Base-by-base conservation (phyloP, 64 coral and sea anemone genomes). In the Actinia equina region DNA sequence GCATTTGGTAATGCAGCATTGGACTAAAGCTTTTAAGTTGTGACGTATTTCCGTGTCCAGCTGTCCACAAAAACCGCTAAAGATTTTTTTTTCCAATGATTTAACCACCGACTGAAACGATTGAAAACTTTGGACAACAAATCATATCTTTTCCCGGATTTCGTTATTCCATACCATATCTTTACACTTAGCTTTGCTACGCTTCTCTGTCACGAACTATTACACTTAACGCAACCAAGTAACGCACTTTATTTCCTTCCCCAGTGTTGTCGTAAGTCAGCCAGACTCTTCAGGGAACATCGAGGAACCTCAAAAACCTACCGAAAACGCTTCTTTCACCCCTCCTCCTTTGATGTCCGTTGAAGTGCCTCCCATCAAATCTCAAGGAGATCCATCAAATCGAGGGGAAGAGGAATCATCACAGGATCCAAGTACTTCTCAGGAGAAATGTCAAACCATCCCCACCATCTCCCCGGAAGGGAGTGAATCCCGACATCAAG, bases 251-350 rank as follows among this genome's bases (percentile, higher is more conserved):
- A 52, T 22, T 52, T 81, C 7, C 18, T 49, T 23, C 18, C 52
- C 45, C 49, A 81, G 78, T 52, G 78, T 81, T 5, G 44, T 81
- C 44, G 78, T 81, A 0, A 81, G 78, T 81, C 78, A 81, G 17
- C 78, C 78, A 49, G 78, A 81, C 45, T 81, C 78, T 46, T 81
- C 78, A 37, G 78, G 78, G 22, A 81, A 81, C 43, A 81, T 81
- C 45, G 78, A 81, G 45, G 78, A 81, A 44, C n/a, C 78, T 19
- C 43, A 44, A 20, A 81, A 81, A 49, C 13, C 9, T 2, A 74
- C 26, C 12, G 69, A 74, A 41, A 14, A 2, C 0, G 17, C 7
- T 18, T 85, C 83, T 27, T 60, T 60, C 5, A 85, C 83, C 54
- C 83, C 59, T 27, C 53, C 56, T n/a, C 25, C 83, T 58, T 61